Evolutionary conservation across 1,140 invertebrate species (phyloP).

Genomic region (Drosophila sucinea): DNA sequence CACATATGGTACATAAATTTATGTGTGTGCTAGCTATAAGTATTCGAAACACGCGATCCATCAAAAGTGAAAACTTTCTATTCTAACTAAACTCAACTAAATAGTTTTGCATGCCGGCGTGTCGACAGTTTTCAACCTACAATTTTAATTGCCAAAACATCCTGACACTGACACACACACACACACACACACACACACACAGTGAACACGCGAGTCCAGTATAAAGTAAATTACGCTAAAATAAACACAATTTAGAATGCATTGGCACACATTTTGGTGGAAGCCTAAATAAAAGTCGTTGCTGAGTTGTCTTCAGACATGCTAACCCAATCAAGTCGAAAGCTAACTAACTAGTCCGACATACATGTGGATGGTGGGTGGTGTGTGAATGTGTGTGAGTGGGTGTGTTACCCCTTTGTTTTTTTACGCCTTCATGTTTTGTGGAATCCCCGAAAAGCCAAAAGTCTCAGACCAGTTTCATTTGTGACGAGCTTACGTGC

Average conservation of each 20-base stretch:
- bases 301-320: conserved; percentile 70
- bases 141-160: conserved; percentile 70
- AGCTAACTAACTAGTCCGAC: conserved; percentile 33
- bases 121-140: conserved; percentile 73
- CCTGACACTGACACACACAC: conserved; percentile 18
- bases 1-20: neutral
- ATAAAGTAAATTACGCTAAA: conserved; percentile 68
- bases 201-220: conserved; percentile 29
- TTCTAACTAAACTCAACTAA: conserved; percentile 37
- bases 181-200: conserved; percentile 3
- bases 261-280: conserved; percentile 48
- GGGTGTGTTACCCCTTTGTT: conserved; percentile 12
- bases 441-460: conserved; percentile 33
- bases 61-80: conserved; percentile 18
- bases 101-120: conserved; percentile 61
- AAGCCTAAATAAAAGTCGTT: conserved; percentile 10
- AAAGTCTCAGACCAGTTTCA: conserved; percentile 58
- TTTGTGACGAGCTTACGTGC: conserved; percentile 65
- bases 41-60: conserved; percentile 41
- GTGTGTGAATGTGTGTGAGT: conserved; percentile 1
- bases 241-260: conserved; percentile 74
- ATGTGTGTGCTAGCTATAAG: no score
- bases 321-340: conserved; percentile 59
- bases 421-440: conserved; percentile 74
- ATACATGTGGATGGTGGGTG: conserved; percentile 8